Conservation (phyloP, 2,888 invertebrate species). For the Stegana nigrithorax region DNA sequence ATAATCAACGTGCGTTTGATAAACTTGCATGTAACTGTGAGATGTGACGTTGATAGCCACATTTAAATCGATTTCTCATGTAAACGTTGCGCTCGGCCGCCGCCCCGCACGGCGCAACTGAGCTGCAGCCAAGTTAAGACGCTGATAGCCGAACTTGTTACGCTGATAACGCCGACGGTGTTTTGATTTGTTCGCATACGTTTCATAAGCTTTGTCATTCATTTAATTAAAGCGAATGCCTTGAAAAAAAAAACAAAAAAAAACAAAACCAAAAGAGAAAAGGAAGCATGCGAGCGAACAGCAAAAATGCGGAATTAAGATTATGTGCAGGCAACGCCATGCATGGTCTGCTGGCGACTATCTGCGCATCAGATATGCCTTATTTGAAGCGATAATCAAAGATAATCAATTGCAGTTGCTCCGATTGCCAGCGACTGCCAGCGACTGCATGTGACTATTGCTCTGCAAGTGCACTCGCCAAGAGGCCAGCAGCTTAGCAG, state of each 20-base stretch:
- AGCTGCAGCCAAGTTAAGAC: no score
- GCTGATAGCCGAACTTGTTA: neutral
- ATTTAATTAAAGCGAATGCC: neutral
- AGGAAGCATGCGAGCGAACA: no score
- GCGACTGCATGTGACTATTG: no score
- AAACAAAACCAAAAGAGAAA: no score
- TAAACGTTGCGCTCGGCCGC: neutral
- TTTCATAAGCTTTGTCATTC: neutral
- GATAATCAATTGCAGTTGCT: slow-evolving; percentile 5
- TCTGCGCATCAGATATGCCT: no score
- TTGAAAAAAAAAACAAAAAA: neutral
- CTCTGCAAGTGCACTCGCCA: no score
- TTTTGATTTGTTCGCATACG: neutral
- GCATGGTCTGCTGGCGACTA: neutral
- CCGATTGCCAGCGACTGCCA: no score
- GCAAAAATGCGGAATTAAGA: neutral
- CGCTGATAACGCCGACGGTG: neutral
- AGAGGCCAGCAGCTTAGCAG: no score
- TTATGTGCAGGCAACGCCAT: no score
- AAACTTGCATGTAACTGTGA: neutral
- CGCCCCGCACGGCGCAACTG: neutral
- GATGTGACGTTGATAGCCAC: neutral
- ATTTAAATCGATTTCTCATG: slow-evolving; percentile 5
- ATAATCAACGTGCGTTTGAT: neutral
- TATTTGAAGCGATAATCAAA: no score